Conservation (phyloP, 2,113 vertebrate genomes). For the Cryptoleucopteryx plumbea region DNA sequence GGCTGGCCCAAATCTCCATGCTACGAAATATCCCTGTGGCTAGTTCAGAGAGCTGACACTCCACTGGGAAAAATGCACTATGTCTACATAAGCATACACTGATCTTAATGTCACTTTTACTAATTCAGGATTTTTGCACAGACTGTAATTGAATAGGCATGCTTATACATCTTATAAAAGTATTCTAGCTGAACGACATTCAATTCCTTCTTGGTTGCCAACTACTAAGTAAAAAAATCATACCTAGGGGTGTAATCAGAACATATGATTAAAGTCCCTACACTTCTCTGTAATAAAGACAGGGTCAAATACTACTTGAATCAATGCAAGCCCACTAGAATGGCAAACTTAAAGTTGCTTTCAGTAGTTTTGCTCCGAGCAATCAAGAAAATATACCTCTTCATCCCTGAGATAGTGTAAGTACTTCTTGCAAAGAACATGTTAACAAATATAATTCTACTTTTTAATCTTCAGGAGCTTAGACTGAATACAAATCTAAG, state of each 20-base stretch:
- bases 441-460: neutral
- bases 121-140: neutral
- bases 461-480: neutral
- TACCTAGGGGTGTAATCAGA: neutral
- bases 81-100: neutral
- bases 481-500: neutral
- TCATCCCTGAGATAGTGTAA: fast-evolving
- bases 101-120: neutral
- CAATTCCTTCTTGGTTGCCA: neutral
- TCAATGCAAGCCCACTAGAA: neutral
- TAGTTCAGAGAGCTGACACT: neutral
- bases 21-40: neutral
- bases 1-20: neutral
- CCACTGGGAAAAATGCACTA: neutral
- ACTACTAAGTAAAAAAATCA: neutral
- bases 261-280: neutral
- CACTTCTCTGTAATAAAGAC: neutral
- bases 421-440: neutral
- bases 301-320: neutral
- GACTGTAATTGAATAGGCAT: neutral
- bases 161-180: neutral
- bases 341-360: neutral
- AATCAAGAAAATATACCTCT: neutral
- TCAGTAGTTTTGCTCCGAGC: neutral
- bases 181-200: neutral